Conservation (phyloP, 2,113 vertebrate genomes). For the Malurus melanocephalus region DNA sequence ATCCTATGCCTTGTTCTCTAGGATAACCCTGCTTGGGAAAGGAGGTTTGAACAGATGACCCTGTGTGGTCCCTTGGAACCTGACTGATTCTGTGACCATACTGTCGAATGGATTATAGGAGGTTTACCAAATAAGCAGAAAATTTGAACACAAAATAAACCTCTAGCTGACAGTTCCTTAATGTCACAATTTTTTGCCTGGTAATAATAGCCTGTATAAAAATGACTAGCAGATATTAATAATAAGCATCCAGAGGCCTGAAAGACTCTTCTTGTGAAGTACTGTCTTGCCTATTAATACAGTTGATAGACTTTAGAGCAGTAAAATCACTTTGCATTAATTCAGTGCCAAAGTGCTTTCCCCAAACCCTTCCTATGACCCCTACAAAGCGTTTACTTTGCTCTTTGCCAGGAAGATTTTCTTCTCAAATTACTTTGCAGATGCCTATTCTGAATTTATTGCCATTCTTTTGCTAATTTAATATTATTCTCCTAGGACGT, state of each 20-base stretch:
- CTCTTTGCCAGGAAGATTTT: slow-evolving; percentile 18
- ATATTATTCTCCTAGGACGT: neutral
- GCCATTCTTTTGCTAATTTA: slow-evolving; percentile 17
- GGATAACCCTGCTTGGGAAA: neutral
- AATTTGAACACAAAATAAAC: neutral
- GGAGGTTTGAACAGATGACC: neutral
- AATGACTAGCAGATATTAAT: neutral
- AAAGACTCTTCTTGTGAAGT: neutral
- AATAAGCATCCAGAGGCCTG: neutral
- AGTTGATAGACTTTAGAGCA: neutral
- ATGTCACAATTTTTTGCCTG: neutral
- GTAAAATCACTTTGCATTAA: neutral
- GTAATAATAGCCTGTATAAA: neutral
- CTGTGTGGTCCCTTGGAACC: neutral
- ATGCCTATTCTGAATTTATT: neutral
- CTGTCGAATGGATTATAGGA: neutral
- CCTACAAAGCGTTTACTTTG: neutral
- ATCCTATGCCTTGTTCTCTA: neutral
- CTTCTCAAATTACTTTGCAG: slow-evolving; percentile 17
- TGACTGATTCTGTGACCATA: neutral
- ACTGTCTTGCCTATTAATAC: neutral
- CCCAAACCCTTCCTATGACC: neutral
- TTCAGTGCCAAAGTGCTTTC: neutral
- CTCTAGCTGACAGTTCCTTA: neutral
- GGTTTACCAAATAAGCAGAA: neutral